These are phyloP conservation scores for Neocloeon triangulifer DNA, from an alignment of 1,140 invertebrate genomes.

Conservation along the genomic window DNA sequence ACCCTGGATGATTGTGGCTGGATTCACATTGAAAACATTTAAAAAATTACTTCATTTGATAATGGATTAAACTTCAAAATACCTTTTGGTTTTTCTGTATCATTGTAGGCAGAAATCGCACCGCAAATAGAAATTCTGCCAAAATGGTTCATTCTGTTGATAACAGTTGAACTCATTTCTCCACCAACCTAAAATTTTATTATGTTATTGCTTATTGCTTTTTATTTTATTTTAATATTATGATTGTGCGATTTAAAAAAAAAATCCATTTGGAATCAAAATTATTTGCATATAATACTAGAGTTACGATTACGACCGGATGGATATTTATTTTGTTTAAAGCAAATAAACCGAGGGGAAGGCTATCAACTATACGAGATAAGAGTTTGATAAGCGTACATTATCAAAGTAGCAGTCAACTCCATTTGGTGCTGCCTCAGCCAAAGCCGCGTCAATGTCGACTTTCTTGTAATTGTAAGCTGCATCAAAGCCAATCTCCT, in stretches of 20 bases:
- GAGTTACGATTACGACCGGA: too few relatives aligned
- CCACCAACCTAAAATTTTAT: constrained; percentile 45
- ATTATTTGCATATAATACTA: too few relatives aligned
- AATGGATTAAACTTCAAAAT: constrained; percentile 6
- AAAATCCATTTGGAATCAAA: too few relatives aligned
- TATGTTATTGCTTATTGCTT: too few relatives aligned
- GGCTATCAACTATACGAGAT: too few relatives aligned
- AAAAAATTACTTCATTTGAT: constrained; percentile 1
- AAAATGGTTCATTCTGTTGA: constrained; percentile 32
- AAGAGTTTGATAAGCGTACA: constrained; percentile 20
- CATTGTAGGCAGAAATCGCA: constrained; percentile 34
- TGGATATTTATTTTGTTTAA: constrained; percentile 2
- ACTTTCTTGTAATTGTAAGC: constrained; percentile 47
- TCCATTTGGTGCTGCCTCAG: constrained; percentile 35
- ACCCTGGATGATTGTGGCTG: constrained; percentile 24
- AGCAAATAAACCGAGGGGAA: background rate
- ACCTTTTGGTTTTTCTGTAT: constrained; percentile 16
- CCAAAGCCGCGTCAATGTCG: constrained; percentile 26
- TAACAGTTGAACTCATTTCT: constrained; percentile 30
- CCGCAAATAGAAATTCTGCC: constrained; percentile 39
- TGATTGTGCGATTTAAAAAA: too few relatives aligned
- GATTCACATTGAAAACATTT: constrained; percentile 7
- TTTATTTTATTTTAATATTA: too few relatives aligned
- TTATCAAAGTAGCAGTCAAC: constrained; percentile 55
- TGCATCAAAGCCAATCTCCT: constrained; percentile 38